Percentiles rank a stretch among this genome's conserved stretches.
Evolutionary conservation across 1,140 invertebrate genomes (phyloP).

Genomic region (Drosophila teissieri): DNA sequence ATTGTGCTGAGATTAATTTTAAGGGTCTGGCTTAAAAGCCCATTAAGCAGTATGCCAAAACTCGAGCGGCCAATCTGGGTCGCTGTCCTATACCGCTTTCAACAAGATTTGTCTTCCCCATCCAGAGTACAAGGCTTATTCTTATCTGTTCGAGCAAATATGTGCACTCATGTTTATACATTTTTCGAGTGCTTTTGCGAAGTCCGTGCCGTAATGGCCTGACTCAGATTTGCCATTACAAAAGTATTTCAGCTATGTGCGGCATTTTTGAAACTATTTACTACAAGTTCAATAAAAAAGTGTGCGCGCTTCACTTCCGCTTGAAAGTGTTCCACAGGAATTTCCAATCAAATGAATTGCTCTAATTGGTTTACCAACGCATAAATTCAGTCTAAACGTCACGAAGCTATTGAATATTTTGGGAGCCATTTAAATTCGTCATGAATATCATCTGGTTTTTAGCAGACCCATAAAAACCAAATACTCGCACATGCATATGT

Average conservation of each 20-base stretch:
- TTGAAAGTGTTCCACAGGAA: conserved; percentile 1
- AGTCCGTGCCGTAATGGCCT: conserved; percentile 27
- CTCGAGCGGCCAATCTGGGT: conserved; percentile 25
- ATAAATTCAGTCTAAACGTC: conserved; percentile 2
- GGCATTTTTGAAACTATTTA: conserved; percentile 19
- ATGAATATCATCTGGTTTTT: conserved; percentile 42
- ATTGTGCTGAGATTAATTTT: conserved; percentile 26
- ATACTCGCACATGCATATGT: conserved; percentile 1
- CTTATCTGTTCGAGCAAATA: conserved; percentile 40
- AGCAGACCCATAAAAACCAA: conserved; percentile 5
- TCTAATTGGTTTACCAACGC: conserved; percentile 23
- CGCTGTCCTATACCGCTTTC: conserved; percentile 31
- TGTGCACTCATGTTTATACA: conserved; percentile 33
- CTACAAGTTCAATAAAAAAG: conserved; percentile 1
- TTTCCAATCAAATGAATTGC: conserved; percentile 7
- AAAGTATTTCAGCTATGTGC: conserved; percentile 17
- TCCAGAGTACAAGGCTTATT: conserved; percentile 17
- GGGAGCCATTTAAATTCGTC: conserved; percentile 35
- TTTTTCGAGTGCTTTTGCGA: conserved; percentile 27
- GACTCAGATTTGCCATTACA: conserved; percentile 39
- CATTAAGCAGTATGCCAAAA: conserved; percentile 27
- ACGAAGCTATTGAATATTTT: conserved; percentile 41
- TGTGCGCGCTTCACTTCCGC: conserved; percentile 7
- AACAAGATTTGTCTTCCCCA: conserved; percentile 35
- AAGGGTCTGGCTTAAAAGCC: conserved; percentile 25